phyloP scores from a whole-genome alignment of 2,888 invertebrate species.

The Anoncus sp. region DNA sequence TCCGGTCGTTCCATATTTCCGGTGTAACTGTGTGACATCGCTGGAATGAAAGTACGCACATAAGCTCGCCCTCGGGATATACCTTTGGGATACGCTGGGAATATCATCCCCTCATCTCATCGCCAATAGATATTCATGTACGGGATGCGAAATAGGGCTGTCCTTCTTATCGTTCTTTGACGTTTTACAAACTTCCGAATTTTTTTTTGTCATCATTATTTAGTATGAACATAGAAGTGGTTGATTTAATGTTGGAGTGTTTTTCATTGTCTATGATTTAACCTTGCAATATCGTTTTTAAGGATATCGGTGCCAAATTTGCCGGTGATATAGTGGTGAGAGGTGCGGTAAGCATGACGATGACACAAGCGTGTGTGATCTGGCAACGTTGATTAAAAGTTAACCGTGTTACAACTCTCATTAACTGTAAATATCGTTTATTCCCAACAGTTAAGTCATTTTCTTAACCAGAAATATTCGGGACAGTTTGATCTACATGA shows the following conservation, averaged over 20 bases:
- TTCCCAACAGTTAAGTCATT: no score
- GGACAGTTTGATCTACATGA: no score
- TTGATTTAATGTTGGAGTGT: neutral
- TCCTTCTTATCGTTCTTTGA: neutral
- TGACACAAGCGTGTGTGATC: no score
- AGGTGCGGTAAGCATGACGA: no score
- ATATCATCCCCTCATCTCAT: neutral
- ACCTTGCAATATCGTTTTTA: neutral
- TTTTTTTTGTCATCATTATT: neutral
- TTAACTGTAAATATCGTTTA: no score
- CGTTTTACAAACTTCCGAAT: neutral
- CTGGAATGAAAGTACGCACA: constrained; percentile 31
- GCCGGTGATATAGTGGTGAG: no score
- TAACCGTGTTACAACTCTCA: no score
- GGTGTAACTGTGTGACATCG: constrained; percentile 10
- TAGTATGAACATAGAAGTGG: neutral
- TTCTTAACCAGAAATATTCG: no score
- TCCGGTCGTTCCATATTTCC: constrained; percentile 37
- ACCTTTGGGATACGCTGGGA: neutral
- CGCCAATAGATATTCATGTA: neutral
- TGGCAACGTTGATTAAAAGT: no score
- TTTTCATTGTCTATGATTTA: neutral
- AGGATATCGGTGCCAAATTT: no score
- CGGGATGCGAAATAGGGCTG: neutral
- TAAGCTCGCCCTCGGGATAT: constrained; percentile 20